Percentiles rank a stretch among this genome's conserved stretches.
Conservation (phyloP, 35 echinoderm and acorn worm species). For the Lytechinus variegatus region DNA sequence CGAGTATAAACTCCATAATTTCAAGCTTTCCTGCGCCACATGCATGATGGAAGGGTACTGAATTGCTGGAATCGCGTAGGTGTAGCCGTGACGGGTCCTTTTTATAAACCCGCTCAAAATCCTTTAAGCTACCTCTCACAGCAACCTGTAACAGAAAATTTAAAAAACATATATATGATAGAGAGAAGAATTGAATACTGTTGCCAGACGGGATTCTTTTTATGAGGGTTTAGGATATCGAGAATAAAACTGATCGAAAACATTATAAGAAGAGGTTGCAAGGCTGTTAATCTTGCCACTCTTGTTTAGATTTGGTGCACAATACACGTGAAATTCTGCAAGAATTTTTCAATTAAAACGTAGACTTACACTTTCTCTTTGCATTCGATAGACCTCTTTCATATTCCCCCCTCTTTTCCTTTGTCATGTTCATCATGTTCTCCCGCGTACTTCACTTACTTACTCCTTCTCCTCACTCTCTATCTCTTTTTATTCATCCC, state of each 20-base stretch:
- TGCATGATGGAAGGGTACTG: conserved; percentile 45
- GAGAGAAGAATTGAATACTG: no score
- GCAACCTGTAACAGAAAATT: neutral
- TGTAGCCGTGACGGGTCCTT: conserved; percentile 23
- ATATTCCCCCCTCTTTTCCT: neutral
- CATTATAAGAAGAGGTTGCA: no score
- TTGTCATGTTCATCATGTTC: neutral
- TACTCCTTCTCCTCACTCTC: neutral
- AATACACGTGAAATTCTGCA: no score
- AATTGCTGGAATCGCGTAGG: neutral
- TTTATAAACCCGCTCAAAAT: conserved; percentile 37
- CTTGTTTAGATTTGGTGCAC: no score
- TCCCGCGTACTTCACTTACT: no score
- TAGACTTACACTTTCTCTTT: no score
- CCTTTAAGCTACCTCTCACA: conserved; percentile 15
- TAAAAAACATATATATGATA: no score
- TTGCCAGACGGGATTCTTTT: neutral
- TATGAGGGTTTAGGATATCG: no score
- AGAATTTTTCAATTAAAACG: no score
- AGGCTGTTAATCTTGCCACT: no score
- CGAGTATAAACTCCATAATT: conserved; percentile 49
- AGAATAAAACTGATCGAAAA: no score
- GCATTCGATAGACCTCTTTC: neutral
- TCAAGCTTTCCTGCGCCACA: conserved; percentile 22
- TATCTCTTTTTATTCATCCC: neutral